These are phyloP conservation scores for Plemyria rubiginata DNA, from an alignment of 2,888 invertebrate species.

Conservation along the genomic window DNA sequence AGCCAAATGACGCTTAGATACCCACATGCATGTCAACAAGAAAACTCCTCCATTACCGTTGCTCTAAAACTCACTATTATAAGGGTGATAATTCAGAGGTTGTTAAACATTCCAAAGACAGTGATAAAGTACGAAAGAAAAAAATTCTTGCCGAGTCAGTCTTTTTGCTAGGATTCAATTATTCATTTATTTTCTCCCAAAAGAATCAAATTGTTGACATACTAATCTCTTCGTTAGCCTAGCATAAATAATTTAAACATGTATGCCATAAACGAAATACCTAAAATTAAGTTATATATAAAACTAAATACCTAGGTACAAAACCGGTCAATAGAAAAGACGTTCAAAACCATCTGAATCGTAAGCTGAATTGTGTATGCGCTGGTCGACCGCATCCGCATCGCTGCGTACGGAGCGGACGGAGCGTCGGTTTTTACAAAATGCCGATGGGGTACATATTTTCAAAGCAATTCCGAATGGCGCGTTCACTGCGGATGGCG, in stretches of 20 bases:
- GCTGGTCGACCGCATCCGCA: too few relatives aligned
- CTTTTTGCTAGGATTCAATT: not conserved
- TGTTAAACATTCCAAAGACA: too few relatives aligned
- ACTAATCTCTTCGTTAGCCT: not conserved
- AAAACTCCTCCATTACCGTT: conserved; percentile 5
- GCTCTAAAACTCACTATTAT: too few relatives aligned
- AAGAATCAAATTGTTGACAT: not conserved
- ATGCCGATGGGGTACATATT: too few relatives aligned
- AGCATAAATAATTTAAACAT: not conserved
- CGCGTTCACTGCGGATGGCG: too few relatives aligned
- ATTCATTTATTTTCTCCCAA: not conserved
- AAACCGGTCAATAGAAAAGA: conserved; percentile 5
- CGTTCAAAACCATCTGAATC: conserved; percentile 13
- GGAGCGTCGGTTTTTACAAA: too few relatives aligned
- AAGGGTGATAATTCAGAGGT: too few relatives aligned
- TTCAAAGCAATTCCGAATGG: too few relatives aligned
- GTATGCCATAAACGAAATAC: not conserved
- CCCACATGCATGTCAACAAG: conserved; percentile 15
- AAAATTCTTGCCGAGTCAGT: not conserved
- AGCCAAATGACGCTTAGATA: conserved; percentile 25
- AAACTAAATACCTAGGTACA: too few relatives aligned
- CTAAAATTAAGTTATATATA: conserved; percentile 1
- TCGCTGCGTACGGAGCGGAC: too few relatives aligned
- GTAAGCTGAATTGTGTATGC: conserved; percentile 36
- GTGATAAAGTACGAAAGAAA: too few relatives aligned